A percentile compares a stretch with the other conserved stretches of the same genome.
phyloP scores from a whole-genome alignment of 2,888 invertebrate species.

The Pristionchus fissidentatus region DNA sequence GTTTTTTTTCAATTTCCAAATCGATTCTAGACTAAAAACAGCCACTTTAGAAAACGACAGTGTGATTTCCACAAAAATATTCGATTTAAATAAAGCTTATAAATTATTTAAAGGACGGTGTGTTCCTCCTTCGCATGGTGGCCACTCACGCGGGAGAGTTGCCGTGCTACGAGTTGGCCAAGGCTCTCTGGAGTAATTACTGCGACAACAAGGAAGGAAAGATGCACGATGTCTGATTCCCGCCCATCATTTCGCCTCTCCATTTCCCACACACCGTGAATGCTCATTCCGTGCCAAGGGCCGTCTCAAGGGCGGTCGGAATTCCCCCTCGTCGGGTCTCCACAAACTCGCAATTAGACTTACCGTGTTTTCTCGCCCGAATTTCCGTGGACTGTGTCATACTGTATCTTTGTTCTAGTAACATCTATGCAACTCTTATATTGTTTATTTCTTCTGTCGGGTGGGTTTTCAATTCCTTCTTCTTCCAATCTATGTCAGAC shows the following conservation, averaged over 20 bases:
- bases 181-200: slow-evolving; percentile 75
- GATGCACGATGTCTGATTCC: slow-evolving; percentile 72
- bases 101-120: slow-evolving; percentile 69
- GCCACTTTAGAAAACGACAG: no score
- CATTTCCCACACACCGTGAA: slow-evolving; percentile 19
- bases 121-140: slow-evolving; percentile 75
- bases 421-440: background rate
- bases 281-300: slow-evolving; percentile 40
- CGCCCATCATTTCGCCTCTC: background rate
- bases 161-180: slow-evolving; percentile 75
- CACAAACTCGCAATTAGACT: background rate
- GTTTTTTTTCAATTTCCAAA: background rate
- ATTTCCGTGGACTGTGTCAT: background rate
- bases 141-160: slow-evolving; percentile 76
- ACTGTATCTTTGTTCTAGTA: background rate
- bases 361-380: background rate
- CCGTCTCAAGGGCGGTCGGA: slow-evolving; percentile 18
- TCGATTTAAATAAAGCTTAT: background rate
- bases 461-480: background rate
- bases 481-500: slow-evolving; percentile 1
- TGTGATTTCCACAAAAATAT: background rate
- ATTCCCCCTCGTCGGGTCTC: slow-evolving; percentile 13
- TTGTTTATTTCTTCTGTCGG: background rate
- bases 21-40: no score
- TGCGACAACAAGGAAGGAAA: slow-evolving; percentile 75